Conservation (phyloP, 2,113 vertebrate genomes). For the Paradoxurus hermaphroditus region DNA sequence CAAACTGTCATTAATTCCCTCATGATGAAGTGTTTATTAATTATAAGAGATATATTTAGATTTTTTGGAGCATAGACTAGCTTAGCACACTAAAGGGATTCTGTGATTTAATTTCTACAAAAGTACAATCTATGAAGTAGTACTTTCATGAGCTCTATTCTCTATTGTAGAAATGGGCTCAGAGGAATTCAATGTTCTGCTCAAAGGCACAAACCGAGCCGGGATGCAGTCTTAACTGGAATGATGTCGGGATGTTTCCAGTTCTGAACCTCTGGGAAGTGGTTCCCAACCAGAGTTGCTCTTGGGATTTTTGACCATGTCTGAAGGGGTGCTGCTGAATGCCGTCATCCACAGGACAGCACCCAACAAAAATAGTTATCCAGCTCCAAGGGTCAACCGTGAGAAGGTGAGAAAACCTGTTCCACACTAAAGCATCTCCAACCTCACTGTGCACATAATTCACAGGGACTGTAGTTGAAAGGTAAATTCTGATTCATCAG, state of each 20-base stretch:
- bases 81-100: not conserved
- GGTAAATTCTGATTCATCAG: too few relatives aligned
- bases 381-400: not conserved
- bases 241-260: not conserved
- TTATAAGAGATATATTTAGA: not conserved
- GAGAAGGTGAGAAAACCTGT: not conserved
- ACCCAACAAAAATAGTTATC: not conserved
- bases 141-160: not conserved
- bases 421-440: too few relatives aligned
- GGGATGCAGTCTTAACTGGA: not conserved
- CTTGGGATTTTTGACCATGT: not conserved
- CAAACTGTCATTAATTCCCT: not conserved
- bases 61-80: not conserved
- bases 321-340: not conserved
- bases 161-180: not conserved
- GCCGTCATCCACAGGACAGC: not conserved
- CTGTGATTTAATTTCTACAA: not conserved
- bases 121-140: not conserved
- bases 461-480: too few relatives aligned
- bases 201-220: fast-evolving
- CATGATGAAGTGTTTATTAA: not conserved
- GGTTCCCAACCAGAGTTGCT: not conserved
- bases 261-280: not conserved
- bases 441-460: too few relatives aligned
- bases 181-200: not conserved